These are phyloP conservation scores for Chloroceryle inda DNA, from an alignment of 2,797 vertebrate species.

Conservation along the genomic window DNA sequence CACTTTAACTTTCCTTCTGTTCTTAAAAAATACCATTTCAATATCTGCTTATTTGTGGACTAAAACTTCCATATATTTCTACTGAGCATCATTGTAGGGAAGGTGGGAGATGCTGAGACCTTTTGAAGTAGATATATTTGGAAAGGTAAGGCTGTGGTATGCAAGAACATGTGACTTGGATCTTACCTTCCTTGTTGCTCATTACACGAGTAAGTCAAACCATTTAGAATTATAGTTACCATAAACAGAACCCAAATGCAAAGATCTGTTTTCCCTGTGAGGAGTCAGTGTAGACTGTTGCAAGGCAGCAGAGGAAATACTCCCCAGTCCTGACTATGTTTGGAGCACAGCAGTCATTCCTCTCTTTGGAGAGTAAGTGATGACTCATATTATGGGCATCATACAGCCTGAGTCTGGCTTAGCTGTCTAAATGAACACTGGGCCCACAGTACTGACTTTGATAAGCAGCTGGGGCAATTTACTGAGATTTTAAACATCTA, in stretches of 20 bases:
- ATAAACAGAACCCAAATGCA: neutral
- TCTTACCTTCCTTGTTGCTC: neutral
- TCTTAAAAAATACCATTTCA: neutral
- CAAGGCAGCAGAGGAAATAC: conserved; percentile 48
- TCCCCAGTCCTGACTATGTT: neutral
- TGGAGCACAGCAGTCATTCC: conserved; percentile 1
- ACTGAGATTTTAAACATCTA: conserved; percentile 12
- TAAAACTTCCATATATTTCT: neutral
- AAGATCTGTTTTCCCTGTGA: neutral
- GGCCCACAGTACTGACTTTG: neutral
- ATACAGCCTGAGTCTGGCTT: neutral
- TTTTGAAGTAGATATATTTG: neutral
- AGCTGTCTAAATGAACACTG: neutral
- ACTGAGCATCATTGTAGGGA: neutral
- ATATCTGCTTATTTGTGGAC: neutral
- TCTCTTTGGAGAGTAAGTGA: conserved; percentile 20
- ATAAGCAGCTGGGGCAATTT: conserved; percentile 28
- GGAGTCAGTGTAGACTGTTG: neutral
- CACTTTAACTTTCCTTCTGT: neutral
- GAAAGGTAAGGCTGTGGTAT: neutral
- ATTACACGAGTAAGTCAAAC: neutral
- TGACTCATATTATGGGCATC: conserved; percentile 42
- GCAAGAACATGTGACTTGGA: neutral
- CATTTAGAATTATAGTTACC: neutral
- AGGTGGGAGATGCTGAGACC: neutral